A percentile compares a stretch with the other conserved stretches of the same genome.
phyloP scores from a whole-genome alignment of 2,888 invertebrate species.

The Agonopterix alstromeriana region DNA sequence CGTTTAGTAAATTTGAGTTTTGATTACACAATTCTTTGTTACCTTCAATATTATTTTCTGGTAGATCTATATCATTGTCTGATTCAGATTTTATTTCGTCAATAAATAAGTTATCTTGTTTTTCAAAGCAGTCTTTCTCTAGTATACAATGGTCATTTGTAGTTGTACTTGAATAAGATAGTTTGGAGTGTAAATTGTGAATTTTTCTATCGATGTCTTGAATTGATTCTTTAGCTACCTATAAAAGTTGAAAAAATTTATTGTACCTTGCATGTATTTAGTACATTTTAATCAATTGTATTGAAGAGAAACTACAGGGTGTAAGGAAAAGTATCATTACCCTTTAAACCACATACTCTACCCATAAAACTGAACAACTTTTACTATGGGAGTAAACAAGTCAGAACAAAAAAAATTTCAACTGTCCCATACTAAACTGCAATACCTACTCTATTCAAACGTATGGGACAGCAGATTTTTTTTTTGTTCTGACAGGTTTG shows the following conservation, averaged over 20 bases:
- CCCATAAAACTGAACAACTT: too few relatives aligned
- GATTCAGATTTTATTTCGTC: neutral
- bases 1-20: too few relatives aligned
- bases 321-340: too few relatives aligned
- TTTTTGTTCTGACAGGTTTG: too few relatives aligned
- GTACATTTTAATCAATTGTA: neutral
- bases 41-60: neutral
- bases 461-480: too few relatives aligned
- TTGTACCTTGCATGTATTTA: too few relatives aligned
- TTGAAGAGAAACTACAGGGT: neutral
- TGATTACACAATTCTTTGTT: neutral
- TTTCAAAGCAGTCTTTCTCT: neutral
- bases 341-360: too few relatives aligned
- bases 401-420: too few relatives aligned
- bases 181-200: slow-evolving; percentile 18
- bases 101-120: neutral
- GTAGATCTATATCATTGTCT: neutral
- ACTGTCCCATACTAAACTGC: too few relatives aligned
- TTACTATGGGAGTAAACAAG: too few relatives aligned
- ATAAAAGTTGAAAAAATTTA: slow-evolving; percentile 1
- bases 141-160: neutral
- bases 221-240: slow-evolving; percentile 17
- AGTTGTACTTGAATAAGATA: neutral
- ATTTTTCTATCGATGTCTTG: slow-evolving; percentile 19
- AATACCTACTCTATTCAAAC: too few relatives aligned